Evolutionary conservation across 2,113 vertebrate genomes (phyloP), one percentile per base, ranked within the genome.

Genomic region (Propithecus coquereli): DNA sequence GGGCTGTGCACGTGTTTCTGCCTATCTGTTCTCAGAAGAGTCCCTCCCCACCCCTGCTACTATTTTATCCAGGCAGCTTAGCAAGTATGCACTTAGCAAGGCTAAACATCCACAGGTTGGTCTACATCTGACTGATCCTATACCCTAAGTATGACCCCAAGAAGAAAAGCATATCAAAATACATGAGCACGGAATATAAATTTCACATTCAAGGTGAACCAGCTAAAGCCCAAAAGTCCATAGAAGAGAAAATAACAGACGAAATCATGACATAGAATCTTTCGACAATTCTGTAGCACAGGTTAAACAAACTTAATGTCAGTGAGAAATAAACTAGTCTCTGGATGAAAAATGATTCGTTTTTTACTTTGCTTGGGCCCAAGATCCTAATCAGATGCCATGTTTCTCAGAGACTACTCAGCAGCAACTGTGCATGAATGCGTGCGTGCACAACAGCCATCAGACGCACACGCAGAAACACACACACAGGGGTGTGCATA

Each of bases 271-370:
- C 77, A 50, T 3, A 54, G 63, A 66, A 81, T 43, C 47, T 90
- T 12, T 73, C 54, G 18, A 47, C 25, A 70, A 27, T 34, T 80
- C 50, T 32, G 8, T n/a, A 45, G 12, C 47, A 91, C 25, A 40
- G 22, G 17, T 76, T 47, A 82, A 91, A 92, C 2, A 71, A 65
- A 71, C 43, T 57, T 68, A 50, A 50, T 25, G 59, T 57, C 59
- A 87, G 37, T 40, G 85, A 91, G 63, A 87, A 63, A 90, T 34
- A 85, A 95, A 65, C 54, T 77, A 57, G 43, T 37, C 37, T 82
- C 77, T 61, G 52, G 14, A 45, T 66, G 50, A 0, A 47, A 83
- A 95, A 84, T 32, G 27, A 20, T n/a, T 71, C 4, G 43, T n/a
- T 84, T 88, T 68, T 65, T 37, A 81, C 6, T 71, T 82, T 79